Base-by-base conservation (phyloP, 1,140 invertebrate species). In the Drosophila baimaii region DNA sequence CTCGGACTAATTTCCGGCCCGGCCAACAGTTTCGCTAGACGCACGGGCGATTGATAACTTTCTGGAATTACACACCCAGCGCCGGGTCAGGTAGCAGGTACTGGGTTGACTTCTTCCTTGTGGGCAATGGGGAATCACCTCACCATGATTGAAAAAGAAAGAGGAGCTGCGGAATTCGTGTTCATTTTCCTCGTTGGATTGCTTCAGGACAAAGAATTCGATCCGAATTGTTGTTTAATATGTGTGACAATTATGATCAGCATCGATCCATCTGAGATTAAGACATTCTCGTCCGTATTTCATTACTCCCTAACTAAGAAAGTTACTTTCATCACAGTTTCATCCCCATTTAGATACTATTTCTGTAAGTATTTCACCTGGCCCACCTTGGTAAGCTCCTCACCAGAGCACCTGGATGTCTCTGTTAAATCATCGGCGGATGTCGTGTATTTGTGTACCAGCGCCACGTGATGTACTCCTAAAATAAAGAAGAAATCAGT, bases 1-100 rank as follows among this genome's bases (percentile, higher is more conserved):
- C 69, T 55, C 70, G 49, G 33, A 69, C 81, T 90, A 90, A 90
- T 90, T 81, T 63, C 82, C 69, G 46, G 41, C 52, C 37, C 37
- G 56, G 49, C 58, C 35, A 54, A 33, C 49, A 49, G 41, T 57
- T 70, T 55, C 25, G 25, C 37, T 39, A 41, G 57, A 63, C 43
- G 52, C 46, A 29, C 49, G 47, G 44, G 41, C 77, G 55, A 80
- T 90, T 90, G 79, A 81, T 90, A 76, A 65, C 63, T 79, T 80
- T 77, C 62, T 54, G 74, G 86, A 81, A 83, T 76, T 78, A 72
- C 86, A 69, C 59, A 47, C 51, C 33, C 39, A 49, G 43, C 12
- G 43, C 12, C 46, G 56, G 43, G 35, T 1, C 79, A 85, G 74
- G 82, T 86, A 81, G 51, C 7, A 37, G 21, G 13, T 13, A 23